Base-by-base conservation (phyloP, 2,888 invertebrate species). In the Eucera pruinosa region DNA sequence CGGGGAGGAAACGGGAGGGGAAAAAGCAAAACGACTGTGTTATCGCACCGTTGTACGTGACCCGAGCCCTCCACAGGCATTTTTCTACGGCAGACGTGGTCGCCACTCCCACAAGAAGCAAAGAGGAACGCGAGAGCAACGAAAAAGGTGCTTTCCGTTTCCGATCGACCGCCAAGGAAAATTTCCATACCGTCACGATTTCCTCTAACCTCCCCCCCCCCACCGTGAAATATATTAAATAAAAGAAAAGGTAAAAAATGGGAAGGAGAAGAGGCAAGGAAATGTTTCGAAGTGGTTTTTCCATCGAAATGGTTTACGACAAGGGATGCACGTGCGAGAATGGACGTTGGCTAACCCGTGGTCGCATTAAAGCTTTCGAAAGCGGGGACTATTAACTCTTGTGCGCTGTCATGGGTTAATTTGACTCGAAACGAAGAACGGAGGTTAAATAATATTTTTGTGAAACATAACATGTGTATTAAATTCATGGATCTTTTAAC, bases 11-110 rank as follows among this genome's bases (percentile, higher is more conserved):
- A 45, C 48, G 27, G 36, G n/a, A 27, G 33, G 58, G 25, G 54
- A 41, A 18, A 69, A 66, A 55, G 69, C 52, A 58, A 74, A 80
- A 81, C 71, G 85, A 85, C 74, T 82, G 81, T 86, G 90, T 90
- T 90, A 90, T 90, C 88, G 89, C 83, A 68, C 79, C 64, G 75
- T 79, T 75, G 84, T 89, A 90, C 90, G 90, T 90, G 90, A 90
- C 88, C 85, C 77, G 67, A 71, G 79, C 84, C 79, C 81, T 79
- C 69, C 71, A 70, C 82, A 73, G 78, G 72, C 81, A 84, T 86
- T 88, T 89, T 87, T 84, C 82, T 67, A 81, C 80, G 73, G 82
- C 73, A 83, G 82, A 83, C 76, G 64, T 47, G 72, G 50, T 55
- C 70, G 69, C 62, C 71, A 45, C 62, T 61, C 72, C 67, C 70